Evolutionary conservation across 2,888 invertebrate genomes (phyloP).

Genomic region (Trichogramma evanescens): DNA sequence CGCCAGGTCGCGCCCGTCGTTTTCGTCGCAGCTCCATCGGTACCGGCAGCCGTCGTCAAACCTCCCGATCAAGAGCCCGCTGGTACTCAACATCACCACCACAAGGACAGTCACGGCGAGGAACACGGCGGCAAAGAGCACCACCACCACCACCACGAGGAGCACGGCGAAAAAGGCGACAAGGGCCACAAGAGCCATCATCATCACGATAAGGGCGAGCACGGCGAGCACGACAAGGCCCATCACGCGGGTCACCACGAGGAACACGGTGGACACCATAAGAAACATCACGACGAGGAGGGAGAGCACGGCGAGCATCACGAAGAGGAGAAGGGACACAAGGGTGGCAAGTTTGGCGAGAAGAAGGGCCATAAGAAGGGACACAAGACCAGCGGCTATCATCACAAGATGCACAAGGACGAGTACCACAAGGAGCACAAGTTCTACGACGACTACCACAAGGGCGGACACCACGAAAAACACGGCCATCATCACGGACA

Average conservation of each 20-base stretch:
- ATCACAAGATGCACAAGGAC: slow-evolving; percentile 72
- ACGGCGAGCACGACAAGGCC: slow-evolving; percentile 56
- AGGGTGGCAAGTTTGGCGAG: slow-evolving; percentile 64
- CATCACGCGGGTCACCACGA: slow-evolving; percentile 56
- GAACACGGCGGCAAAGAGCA: slow-evolving; percentile 65
- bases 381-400: slow-evolving; percentile 70
- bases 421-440: slow-evolving; percentile 73
- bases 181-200: slow-evolving; percentile 72
- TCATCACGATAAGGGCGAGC: slow-evolving; percentile 60
- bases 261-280: slow-evolving; percentile 58
- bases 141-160: slow-evolving; percentile 61
- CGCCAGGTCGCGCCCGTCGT: not conserved
- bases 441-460: slow-evolving; percentile 69
- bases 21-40: not conserved
- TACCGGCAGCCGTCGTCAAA: not conserved
- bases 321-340: slow-evolving; percentile 61
- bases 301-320: slow-evolving; percentile 60
- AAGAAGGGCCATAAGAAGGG: slow-evolving; percentile 73
- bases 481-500: slow-evolving; percentile 62
- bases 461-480: slow-evolving; percentile 64
- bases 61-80: slow-evolving; percentile 4
- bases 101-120: slow-evolving; percentile 52
- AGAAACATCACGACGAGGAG: slow-evolving; percentile 59
- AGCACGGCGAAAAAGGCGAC: slow-evolving; percentile 69
- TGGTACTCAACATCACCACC: slow-evolving; percentile 2